Evolutionary conservation across 1,140 invertebrate species (phyloP).

Genomic region (Microplitis demolitor): DNA sequence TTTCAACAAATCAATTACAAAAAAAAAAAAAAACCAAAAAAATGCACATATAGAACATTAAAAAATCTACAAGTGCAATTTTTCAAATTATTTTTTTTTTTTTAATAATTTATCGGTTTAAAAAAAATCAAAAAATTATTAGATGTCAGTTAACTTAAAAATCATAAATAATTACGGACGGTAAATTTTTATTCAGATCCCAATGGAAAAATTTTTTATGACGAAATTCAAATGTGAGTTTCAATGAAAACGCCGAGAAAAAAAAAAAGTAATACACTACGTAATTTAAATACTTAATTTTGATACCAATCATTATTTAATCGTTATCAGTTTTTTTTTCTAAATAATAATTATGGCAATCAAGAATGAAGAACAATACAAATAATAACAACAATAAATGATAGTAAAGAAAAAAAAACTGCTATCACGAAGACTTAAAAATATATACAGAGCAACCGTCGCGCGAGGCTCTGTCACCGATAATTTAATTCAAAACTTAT

Average conservation of each 20-base stretch:
- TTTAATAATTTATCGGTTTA: no score
- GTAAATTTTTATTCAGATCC: conserved; percentile 2
- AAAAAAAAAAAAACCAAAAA: not conserved
- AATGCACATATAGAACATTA: no score
- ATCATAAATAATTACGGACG: conserved; percentile 4
- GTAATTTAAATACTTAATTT: not conserved
- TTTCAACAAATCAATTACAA: not conserved
- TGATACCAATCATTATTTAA: not conserved
- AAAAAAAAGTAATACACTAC: no score
- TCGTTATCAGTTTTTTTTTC: not conserved
- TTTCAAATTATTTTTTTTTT: no score
- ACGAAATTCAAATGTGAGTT: not conserved
- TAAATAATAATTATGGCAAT: conserved; percentile 17
- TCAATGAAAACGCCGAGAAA: no score
- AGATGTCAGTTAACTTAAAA: not conserved
- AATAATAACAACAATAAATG: not conserved
- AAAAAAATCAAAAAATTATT: no score
- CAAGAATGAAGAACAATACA: not conserved
- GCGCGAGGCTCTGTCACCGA: conserved; percentile 1
- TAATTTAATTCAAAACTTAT: no score
- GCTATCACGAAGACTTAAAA: not conserved
- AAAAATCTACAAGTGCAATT: no score
- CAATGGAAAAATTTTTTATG: not conserved
- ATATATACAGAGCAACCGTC: conserved; percentile 11
- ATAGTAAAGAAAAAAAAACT: not conserved